Evolutionary conservation across 2,888 invertebrate species (phyloP), one percentile per base, ranked within the genome.

Genomic region (Dryobota labecula): DNA sequence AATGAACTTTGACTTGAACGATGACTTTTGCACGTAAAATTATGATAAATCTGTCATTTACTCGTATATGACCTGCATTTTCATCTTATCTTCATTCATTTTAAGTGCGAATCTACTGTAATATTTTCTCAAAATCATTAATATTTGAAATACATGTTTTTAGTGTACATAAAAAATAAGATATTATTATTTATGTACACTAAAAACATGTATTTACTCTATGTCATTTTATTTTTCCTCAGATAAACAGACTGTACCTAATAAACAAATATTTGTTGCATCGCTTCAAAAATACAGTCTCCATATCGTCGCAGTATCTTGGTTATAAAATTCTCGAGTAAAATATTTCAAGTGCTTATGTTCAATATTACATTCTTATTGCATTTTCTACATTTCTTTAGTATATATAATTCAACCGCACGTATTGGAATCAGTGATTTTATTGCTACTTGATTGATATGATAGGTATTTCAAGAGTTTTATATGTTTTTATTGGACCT

Each of bases 351-450:
- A 91, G 88, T 88, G 88, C 90, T 89, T 90, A 89, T 88, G 89
- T 90, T 87, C 90, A 90, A 94, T 95, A 94, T 94, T 92, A 93
- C 94, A 94, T 94, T 95, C 93, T 90, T 89, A 86, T 84, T 90
- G 89, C 89, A 87, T 88, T 84, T 88, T 87, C 87, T 84, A 84
- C 84, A 85, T 87, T 87, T 83, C 68, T 78, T 73, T 71, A 70
- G 83, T 84, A 78, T 85, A 83, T 83, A 85, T 86, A 86, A 79
- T 78, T 81, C 83, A 87, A 83, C 86, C 83, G 43, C 75, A 77
- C 62, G 73, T 78, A 76, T 71, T 64, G 45, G 62, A 68, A 76
- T 76, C 73, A 83, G 62, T 83, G 85, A 83, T 78, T 80, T 84
- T 84, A 85, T 85, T 85, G 83, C 73, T 70, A 36, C 30, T 49